Evolutionary conservation across 1,140 invertebrate species (phyloP).

Genomic region (Drosophila pallidifrons): DNA sequence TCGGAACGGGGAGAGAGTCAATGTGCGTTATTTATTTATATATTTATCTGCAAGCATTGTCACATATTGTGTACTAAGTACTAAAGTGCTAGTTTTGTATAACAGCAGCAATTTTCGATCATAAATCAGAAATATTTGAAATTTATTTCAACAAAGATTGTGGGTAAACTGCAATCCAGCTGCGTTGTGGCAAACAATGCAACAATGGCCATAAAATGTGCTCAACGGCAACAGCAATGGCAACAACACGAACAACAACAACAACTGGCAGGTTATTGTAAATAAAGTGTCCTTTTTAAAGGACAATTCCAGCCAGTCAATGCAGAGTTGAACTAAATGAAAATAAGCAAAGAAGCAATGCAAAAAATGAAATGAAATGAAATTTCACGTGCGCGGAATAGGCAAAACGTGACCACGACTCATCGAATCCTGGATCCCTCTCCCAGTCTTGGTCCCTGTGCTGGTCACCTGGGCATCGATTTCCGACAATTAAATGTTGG

Average conservation of each 20-base stretch:
- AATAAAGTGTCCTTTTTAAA: slow-evolving; percentile 74
- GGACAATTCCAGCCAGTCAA: slow-evolving; percentile 26
- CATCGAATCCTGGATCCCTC: not conserved
- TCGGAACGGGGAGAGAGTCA: not conserved
- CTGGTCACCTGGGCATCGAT: slow-evolving; percentile 79
- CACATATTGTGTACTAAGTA: slow-evolving; percentile 25
- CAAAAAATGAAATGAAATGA: slow-evolving; percentile 15
- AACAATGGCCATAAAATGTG: slow-evolving; percentile 70
- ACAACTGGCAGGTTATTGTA: slow-evolving; percentile 10
- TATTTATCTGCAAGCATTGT: slow-evolving; percentile 46
- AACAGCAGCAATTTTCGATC: slow-evolving; percentile 35
- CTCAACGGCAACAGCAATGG: slow-evolving; percentile 27
- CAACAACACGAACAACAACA: slow-evolving; percentile 5
- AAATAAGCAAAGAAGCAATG: slow-evolving; percentile 7
- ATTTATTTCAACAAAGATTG: slow-evolving; percentile 81
- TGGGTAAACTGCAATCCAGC: slow-evolving; percentile 29
- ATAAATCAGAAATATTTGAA: slow-evolving; percentile 76
- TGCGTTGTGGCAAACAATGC: slow-evolving; percentile 22
- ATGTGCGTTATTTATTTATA: slow-evolving; percentile 25
- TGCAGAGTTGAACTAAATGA: slow-evolving; percentile 9
- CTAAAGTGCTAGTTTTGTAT: slow-evolving; percentile 4
- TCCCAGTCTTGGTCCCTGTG: not conserved
- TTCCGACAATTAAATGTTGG: slow-evolving; percentile 83
- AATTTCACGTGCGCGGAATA: slow-evolving; percentile 67
- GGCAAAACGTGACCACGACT: slow-evolving; percentile 72